These are phyloP conservation scores for Drosophila rubida DNA, from an alignment of 2,888 invertebrate species.

Conservation along the genomic window DNA sequence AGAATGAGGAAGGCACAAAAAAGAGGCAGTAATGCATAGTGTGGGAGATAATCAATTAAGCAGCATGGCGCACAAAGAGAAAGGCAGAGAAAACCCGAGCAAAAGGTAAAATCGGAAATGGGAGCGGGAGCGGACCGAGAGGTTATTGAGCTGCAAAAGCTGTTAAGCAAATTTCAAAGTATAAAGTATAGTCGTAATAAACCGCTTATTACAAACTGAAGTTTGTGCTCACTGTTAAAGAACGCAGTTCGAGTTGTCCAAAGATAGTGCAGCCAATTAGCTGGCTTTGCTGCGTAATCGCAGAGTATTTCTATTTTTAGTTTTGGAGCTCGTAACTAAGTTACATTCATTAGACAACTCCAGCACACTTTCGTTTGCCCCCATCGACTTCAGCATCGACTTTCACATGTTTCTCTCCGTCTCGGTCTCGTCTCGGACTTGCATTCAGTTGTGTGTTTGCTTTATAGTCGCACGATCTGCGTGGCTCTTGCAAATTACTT, in stretches of 20 bases:
- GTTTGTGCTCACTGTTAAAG: too few species aligned
- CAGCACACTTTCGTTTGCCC: slow-evolving; percentile 59
- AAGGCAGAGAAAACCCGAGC: slow-evolving; percentile 16
- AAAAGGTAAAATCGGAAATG: slow-evolving; percentile 25
- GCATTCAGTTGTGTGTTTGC: slow-evolving; percentile 37
- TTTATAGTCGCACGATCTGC: slow-evolving; percentile 69
- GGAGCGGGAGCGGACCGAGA: slow-evolving; percentile 12
- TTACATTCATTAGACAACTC: slow-evolving; percentile 43
- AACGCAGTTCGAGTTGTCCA: neutral
- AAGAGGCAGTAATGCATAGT: slow-evolving; percentile 13
- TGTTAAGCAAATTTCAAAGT: neutral
- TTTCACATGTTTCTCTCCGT: slow-evolving; percentile 49
- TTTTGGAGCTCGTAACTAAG: slow-evolving; percentile 7
- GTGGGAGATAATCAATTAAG: slow-evolving; percentile 58
- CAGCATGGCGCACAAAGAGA: slow-evolving; percentile 30
- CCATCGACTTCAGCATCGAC: slow-evolving; percentile 38
- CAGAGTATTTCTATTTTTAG: slow-evolving; percentile 3
- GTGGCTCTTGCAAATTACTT: slow-evolving; percentile 58
- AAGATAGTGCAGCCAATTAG: neutral
- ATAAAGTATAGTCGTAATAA: too few species aligned
- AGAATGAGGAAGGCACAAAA: slow-evolving; percentile 41
- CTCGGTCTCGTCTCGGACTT: slow-evolving; percentile 5
- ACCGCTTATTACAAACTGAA: too few species aligned
- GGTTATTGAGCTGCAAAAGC: neutral
- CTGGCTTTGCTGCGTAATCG: neutral